phyloP scores from a whole-genome alignment of 2,888 invertebrate genomes.

The Kuschelorhynchus macadamiae region DNA sequence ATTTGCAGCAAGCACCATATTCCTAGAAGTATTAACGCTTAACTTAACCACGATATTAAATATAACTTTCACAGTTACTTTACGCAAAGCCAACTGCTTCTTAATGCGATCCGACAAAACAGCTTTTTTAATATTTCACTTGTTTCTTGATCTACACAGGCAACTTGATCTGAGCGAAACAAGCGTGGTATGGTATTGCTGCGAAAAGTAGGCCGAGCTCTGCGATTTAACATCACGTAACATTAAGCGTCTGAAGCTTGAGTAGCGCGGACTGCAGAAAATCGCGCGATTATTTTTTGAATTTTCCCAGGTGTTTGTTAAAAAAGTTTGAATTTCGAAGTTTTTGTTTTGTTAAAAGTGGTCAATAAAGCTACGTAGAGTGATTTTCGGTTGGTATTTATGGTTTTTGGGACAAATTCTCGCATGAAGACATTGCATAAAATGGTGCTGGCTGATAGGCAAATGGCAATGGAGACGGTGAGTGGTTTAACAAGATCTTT shows the following conservation, averaged over 20 bases:
- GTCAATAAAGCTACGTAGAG: not conserved
- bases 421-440: conserved; percentile 14
- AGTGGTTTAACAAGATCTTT: conserved; percentile 29
- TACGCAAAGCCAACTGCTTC: conserved; percentile 22
- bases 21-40: too few species aligned
- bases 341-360: conserved; percentile 1
- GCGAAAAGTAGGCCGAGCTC: conserved; percentile 64
- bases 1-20: too few species aligned
- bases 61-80: conserved; percentile 8
- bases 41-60: conserved; percentile 8
- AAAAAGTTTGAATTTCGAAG: conserved; percentile 7
- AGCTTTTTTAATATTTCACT: conserved; percentile 45
- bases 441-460: conserved; percentile 44
- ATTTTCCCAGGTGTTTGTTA: conserved; percentile 17
- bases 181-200: conserved; percentile 42
- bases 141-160: conserved; percentile 39
- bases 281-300: conserved; percentile 33
- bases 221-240: conserved; percentile 55
- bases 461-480: conserved; percentile 45
- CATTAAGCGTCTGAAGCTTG: conserved; percentile 62
- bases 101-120: conserved; percentile 28
- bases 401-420: conserved; percentile 3
- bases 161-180: conserved; percentile 39
- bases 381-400: conserved; percentile 18
- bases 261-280: conserved; percentile 59